phyloP scores from a whole-genome alignment of 2,797 vertebrate genomes.

The Takifugu ocellatus region DNA sequence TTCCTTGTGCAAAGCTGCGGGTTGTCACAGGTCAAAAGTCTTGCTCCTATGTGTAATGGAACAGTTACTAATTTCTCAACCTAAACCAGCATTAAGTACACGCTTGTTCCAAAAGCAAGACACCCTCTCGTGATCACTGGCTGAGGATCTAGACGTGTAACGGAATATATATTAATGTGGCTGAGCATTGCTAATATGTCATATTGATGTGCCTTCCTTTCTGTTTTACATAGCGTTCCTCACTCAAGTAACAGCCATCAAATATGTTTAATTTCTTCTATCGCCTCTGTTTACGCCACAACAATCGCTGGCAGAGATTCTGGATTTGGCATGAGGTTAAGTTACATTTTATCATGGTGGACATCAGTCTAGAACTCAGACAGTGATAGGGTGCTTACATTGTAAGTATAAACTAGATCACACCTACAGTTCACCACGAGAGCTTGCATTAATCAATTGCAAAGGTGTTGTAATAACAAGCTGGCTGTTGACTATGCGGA shows the following conservation, averaged over 20 bases:
- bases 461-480: conserved; percentile 6
- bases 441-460: not conserved
- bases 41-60: conserved; percentile 58
- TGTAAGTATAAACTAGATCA: no score
- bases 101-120: conserved; percentile 8
- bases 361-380: not conserved
- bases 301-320: no score
- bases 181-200: no score
- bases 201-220: no score
- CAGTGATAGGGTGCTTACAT: no score
- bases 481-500: not conserved
- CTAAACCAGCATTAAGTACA: conserved; percentile 28
- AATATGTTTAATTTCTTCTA: no score
- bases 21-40: conserved; percentile 73
- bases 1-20: conserved; percentile 58
- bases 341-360: no score
- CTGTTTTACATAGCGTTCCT: no score
- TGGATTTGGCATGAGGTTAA: no score
- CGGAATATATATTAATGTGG: no score
- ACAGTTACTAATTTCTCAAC: conserved; percentile 45
- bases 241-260: no score
- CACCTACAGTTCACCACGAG: not conserved
- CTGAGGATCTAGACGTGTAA: not conserved
- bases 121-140: not conserved
- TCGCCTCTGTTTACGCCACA: no score